Evolutionary conservation across 1,140 invertebrate genomes (phyloP).

Genomic region (Cyclargus thomasi): DNA sequence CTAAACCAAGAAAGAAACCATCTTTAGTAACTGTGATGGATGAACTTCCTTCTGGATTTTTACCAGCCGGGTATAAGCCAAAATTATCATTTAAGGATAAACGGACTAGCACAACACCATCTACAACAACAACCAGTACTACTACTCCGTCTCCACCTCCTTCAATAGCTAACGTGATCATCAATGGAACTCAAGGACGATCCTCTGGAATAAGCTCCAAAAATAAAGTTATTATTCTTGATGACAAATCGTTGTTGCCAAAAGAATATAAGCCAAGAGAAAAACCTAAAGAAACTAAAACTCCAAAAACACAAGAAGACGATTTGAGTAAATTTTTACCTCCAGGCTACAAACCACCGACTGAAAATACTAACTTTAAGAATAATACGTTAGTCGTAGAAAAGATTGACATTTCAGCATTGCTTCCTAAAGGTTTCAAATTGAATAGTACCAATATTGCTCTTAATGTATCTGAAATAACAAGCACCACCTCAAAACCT

Average conservation of each 20-base stretch:
- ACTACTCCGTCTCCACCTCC: constrained; percentile 55
- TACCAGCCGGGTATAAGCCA: constrained; percentile 79
- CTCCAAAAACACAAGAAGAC: constrained; percentile 52
- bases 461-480: constrained; percentile 32
- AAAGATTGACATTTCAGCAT: constrained; percentile 77
- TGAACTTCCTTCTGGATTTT: constrained; percentile 76
- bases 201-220: constrained; percentile 69
- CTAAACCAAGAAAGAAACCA: constrained; percentile 68
- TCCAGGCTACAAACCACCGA: constrained; percentile 73
- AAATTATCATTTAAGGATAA: constrained; percentile 72
- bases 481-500: constrained; percentile 55
- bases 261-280: constrained; percentile 78
- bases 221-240: constrained; percentile 73
- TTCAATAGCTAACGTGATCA: constrained; percentile 39
- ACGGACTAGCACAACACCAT: constrained; percentile 71
- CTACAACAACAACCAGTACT: constrained; percentile 66
- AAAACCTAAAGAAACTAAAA: constrained; percentile 57
- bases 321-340: constrained; percentile 80
- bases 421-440: constrained; percentile 80
- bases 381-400: constrained; percentile 41
- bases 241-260: constrained; percentile 79
- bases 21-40: constrained; percentile 77
- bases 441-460: constrained; percentile 36
- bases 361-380: constrained; percentile 37
- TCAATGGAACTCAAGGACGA: constrained; percentile 63